Evolutionary conservation across 2,113 vertebrate genomes (phyloP).

Genomic region (Oxyura jamaicensis): DNA sequence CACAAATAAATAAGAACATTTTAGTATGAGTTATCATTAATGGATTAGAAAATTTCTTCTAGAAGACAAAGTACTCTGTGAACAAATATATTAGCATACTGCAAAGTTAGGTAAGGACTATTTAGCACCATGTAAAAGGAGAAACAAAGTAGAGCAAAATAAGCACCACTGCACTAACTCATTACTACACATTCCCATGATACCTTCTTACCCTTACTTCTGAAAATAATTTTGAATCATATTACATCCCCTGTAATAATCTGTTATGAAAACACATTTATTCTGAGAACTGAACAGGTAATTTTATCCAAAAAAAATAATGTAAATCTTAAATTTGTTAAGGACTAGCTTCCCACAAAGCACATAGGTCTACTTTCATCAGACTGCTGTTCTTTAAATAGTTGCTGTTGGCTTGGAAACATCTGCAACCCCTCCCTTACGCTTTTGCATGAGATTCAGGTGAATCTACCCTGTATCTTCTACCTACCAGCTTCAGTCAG

Average conservation of each 20-base stretch:
- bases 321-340: background rate
- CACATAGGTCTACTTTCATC: background rate
- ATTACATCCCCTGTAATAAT: background rate
- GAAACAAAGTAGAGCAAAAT: background rate
- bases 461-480: background rate
- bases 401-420: background rate
- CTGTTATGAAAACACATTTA: background rate
- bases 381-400: background rate
- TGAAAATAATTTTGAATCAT: background rate
- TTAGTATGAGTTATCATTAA: background rate
- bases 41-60: background rate
- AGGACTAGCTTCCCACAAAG: background rate
- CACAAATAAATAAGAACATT: rapidly evolving
- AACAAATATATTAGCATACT: background rate
- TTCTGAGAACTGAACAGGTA: background rate
- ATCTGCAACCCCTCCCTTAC: background rate
- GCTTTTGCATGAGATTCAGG: background rate
- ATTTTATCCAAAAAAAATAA: background rate
- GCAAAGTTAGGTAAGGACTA: background rate
- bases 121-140: background rate
- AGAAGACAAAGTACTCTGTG: background rate
- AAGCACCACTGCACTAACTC: background rate
- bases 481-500: background rate
- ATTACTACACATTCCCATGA: background rate
- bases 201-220: background rate